phyloP scores from a whole-genome alignment of 2,888 invertebrate genomes.

The Nemapogon koenigi region DNA sequence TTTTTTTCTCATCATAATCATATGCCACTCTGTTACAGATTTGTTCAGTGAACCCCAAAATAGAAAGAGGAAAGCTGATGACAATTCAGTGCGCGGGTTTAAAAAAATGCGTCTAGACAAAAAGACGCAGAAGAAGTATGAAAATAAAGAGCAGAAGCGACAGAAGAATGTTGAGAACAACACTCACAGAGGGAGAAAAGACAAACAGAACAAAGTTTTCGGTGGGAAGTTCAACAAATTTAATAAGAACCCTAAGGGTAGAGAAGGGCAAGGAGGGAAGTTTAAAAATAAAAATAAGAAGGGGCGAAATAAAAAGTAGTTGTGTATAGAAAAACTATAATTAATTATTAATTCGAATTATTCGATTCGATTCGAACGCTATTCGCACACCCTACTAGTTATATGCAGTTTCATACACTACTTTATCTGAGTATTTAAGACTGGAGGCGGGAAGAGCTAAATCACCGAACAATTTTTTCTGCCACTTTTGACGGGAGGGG shows the following conservation, averaged over 20 bases:
- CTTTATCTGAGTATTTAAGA: no score
- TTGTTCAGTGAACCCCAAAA: slow-evolving; percentile 38
- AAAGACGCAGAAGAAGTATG: slow-evolving; percentile 43
- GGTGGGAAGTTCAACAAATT: slow-evolving; percentile 43
- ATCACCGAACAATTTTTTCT: no score
- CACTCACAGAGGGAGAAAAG: slow-evolving; percentile 2
- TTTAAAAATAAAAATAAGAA: slow-evolving; percentile 2
- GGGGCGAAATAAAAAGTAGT: slow-evolving; percentile 2
- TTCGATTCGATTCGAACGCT: no score
- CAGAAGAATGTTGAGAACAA: slow-evolving; percentile 12
- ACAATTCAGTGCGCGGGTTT: slow-evolving; percentile 36
- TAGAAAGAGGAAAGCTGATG: slow-evolving; percentile 41
- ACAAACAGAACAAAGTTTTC: slow-evolving; percentile 39
- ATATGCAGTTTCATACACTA: no score
- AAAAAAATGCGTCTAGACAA: slow-evolving; percentile 53
- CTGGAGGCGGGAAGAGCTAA: no score
- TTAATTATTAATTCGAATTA: background rate
- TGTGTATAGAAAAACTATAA: background rate
- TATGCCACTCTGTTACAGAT: slow-evolving; percentile 28
- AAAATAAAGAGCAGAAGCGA: slow-evolving; percentile 23
- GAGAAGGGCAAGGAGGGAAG: background rate
- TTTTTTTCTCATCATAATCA: no score
- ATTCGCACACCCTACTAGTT: no score
- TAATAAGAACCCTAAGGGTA: slow-evolving; percentile 15
- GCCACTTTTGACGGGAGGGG: no score